phyloP scores from a whole-genome alignment of 2,888 invertebrate species.

The Coleophora deauratella region DNA sequence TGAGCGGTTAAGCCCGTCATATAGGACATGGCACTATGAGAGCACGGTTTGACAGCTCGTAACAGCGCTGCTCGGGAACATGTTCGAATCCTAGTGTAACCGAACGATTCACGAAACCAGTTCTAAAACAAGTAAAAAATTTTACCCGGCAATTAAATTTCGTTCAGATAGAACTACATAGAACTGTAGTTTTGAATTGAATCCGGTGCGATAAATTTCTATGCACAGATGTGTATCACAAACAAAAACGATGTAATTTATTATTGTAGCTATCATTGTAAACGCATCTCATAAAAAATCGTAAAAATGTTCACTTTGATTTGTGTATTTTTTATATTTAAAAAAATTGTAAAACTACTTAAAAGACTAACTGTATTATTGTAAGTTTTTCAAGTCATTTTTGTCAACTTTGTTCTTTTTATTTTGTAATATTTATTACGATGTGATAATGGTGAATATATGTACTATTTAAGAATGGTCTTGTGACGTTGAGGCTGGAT shows the following conservation, averaged over 20 bases:
- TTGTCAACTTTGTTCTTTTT: slow-evolving; percentile 20
- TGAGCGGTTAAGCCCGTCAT: too few species aligned
- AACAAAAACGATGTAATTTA: slow-evolving; percentile 20
- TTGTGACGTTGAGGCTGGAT: neutral
- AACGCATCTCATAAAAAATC: slow-evolving; percentile 49
- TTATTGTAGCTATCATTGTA: slow-evolving; percentile 20
- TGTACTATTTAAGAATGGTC: neutral
- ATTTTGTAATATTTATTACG: slow-evolving; percentile 53
- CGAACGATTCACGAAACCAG: too few species aligned
- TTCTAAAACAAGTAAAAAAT: too few species aligned
- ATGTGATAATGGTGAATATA: slow-evolving; percentile 31
- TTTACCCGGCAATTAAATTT: too few species aligned
- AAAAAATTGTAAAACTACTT: slow-evolving; percentile 60
- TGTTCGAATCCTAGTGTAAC: too few species aligned
- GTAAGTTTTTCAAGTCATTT: slow-evolving; percentile 51
- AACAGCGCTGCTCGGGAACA: too few species aligned
- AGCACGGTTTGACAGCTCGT: too few species aligned
- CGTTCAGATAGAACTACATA: too few species aligned
- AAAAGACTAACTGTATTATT: slow-evolving; percentile 46
- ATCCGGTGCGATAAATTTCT: slow-evolving; percentile 46
- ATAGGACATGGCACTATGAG: too few species aligned
- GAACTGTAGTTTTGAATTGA: too few species aligned
- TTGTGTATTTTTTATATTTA: slow-evolving; percentile 32
- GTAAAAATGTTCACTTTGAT: slow-evolving; percentile 31
- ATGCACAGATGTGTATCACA: slow-evolving; percentile 40